Percentiles rank a stretch among this genome's conserved stretches.
Conservation (phyloP, 2,113 vertebrate genomes). For the Oreotrochilus melanogaster region DNA sequence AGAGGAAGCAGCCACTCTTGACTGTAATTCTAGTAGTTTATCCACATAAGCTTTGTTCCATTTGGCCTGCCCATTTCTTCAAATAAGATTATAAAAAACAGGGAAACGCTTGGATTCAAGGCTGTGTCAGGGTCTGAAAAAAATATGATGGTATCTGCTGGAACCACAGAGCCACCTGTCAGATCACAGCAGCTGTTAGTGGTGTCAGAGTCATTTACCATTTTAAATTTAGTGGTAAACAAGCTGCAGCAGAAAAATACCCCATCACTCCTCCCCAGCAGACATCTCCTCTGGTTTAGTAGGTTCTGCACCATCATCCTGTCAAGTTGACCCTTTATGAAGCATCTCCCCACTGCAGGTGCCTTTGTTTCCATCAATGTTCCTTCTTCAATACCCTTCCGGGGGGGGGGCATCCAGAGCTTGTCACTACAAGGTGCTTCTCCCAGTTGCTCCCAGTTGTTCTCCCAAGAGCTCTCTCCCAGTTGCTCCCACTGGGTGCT, state of each 20-base stretch:
- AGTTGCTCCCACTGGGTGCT: fast-evolving
- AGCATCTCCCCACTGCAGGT: neutral
- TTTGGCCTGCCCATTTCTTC: neutral
- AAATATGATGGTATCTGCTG: neutral
- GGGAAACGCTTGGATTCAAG: neutral
- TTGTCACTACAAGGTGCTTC: neutral
- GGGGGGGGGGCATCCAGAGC: neutral
- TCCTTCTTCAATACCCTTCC: neutral
- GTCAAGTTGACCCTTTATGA: neutral
- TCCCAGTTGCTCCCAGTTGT: neutral
- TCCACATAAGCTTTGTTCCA: neutral
- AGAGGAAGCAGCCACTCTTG: neutral
- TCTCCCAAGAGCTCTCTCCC: neutral
- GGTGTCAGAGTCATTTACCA: neutral
- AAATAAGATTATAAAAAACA: neutral
- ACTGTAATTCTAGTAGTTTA: neutral
- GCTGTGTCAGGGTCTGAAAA: neutral
- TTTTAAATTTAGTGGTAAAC: neutral
- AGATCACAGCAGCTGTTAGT: neutral
- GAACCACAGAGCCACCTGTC: neutral
- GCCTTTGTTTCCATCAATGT: neutral
- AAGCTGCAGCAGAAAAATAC: neutral
- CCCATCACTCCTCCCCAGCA: neutral
- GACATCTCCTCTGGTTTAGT: neutral
- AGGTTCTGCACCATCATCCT: neutral